phyloP scores from a whole-genome alignment of 2,888 invertebrate genomes.

The Brachyopa scutellaris region DNA sequence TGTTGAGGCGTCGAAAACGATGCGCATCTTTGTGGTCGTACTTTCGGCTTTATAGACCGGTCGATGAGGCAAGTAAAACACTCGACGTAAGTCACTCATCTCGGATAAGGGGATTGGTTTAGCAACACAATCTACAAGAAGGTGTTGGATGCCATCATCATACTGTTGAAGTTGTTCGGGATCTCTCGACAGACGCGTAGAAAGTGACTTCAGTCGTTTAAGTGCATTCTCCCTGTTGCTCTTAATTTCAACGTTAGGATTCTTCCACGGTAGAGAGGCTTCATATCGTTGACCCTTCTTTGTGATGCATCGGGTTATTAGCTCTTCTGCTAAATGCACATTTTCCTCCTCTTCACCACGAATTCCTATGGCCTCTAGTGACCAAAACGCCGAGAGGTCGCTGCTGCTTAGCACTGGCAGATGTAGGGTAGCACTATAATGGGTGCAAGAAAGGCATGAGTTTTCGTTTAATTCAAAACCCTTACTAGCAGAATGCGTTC shows the following conservation, averaged over 20 bases:
- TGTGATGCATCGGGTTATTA: constrained; percentile 22
- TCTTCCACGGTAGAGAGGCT: constrained; percentile 35
- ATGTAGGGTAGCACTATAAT: too few relatives aligned
- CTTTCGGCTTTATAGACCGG: too few relatives aligned
- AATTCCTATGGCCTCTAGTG: constrained; percentile 16
- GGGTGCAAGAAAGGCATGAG: too few relatives aligned
- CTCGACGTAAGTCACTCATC: background rate
- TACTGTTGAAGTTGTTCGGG: constrained; percentile 17
- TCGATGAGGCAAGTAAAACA: too few relatives aligned
- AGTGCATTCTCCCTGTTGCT: constrained; percentile 9
- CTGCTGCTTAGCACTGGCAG: too few relatives aligned
- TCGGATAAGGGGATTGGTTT: background rate
- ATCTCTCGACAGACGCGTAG: constrained; percentile 20
- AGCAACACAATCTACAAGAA: constrained; percentile 20
- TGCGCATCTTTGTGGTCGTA: constrained; percentile 17
- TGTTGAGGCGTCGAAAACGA: constrained; percentile 22
- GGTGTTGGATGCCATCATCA: constrained; percentile 17
- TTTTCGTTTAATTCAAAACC: too few relatives aligned
- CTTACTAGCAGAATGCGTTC: too few relatives aligned
- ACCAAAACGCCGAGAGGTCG: background rate
- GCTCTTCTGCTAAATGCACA: constrained; percentile 3
- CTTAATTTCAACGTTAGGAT: background rate
- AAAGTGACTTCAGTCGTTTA: too few relatives aligned
- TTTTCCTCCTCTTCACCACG: constrained; percentile 24
- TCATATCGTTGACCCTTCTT: constrained; percentile 35